A percentile compares a stretch with the other conserved stretches of the same genome.
These are phyloP conservation scores for Sussaba pulchella DNA, from an alignment of 2,888 invertebrate genomes.

Conservation along the genomic window DNA sequence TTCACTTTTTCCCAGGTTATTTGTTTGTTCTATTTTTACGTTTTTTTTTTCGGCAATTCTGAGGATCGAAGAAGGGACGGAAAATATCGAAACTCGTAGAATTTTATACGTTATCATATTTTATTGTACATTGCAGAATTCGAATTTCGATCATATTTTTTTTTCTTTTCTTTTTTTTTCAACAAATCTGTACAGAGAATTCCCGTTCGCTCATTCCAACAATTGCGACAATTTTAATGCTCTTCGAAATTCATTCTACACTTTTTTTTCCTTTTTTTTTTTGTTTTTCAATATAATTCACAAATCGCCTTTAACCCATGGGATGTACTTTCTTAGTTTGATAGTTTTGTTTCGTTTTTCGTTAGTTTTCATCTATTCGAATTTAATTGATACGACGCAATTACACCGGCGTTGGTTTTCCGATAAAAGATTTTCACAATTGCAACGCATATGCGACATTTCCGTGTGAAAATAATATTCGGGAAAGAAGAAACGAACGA, in stretches of 20 bases:
- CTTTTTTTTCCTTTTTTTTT: too few species aligned
- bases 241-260: slow-evolving; percentile 31
- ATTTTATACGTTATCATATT: slow-evolving; percentile 53
- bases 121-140: slow-evolving; percentile 67
- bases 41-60: too few species aligned
- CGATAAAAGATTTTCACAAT: slow-evolving; percentile 45
- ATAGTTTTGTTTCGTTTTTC: slow-evolving; percentile 9
- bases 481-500: neutral
- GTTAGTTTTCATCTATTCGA: slow-evolving; percentile 7
- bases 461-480: slow-evolving; percentile 10
- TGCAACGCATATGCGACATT: slow-evolving; percentile 19
- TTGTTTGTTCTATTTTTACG: too few species aligned
- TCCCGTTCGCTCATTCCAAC: slow-evolving; percentile 24
- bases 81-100: neutral
- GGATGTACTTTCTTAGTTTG: slow-evolving; percentile 59
- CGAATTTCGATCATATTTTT: slow-evolving; percentile 60
- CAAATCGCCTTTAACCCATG: slow-evolving; percentile 43
- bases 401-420: slow-evolving; percentile 22
- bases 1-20: slow-evolving; percentile 4
- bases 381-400: slow-evolving; percentile 11
- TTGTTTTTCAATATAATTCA: slow-evolving; percentile 21
- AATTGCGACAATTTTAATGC: slow-evolving; percentile 23
- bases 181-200: slow-evolving; percentile 68
- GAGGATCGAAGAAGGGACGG: neutral
- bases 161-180: too few species aligned